Evolutionary conservation across 2,113 vertebrate genomes (phyloP), one percentile per base, ranked within the genome.

Genomic region (Pygoscelis antarcticus): DNA sequence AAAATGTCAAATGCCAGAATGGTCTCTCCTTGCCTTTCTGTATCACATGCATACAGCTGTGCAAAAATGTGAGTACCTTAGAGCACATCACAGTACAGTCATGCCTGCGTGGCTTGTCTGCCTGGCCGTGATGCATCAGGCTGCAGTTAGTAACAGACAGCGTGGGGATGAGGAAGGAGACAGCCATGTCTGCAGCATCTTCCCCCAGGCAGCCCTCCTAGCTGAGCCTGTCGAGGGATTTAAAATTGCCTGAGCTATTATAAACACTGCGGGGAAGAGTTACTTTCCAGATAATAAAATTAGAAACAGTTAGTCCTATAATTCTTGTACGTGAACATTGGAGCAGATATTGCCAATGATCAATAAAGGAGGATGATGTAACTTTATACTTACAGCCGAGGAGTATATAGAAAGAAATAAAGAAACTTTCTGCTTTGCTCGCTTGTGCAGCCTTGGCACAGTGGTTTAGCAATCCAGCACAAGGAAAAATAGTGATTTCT

Each of bases 251-350:
- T 36, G 30, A 82, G 12, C 16, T 44, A 6, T 25, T 74, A 30
- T 23, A 77, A 66, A 36, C 4, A 5, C 34, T 38, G 32, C 0
- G 0, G 40, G 14, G 30, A 89, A 55, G 58, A 25, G 30, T 27
- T 77, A 8, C 27, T 62, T 62, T 40, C 61, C 74, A 69, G 64
- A 47, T 54, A 16, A 21, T 6, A 57, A 75, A 83, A 66, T 36
- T 26, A 27, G 32, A 51, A 74, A 47, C 58, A 17, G 11, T 49
- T n/a, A 27, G 17, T 19, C n/a, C 55, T 15, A 5, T 54, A 51
- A 55, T 34, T 20, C 55, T 29, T 4, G 10, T 4, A 3, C 0
- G 2, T 3, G 6, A 38, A 6, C 15, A 0, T 2, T 36, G 46
- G 42, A 29, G 47, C 34, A 75, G 18, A n/a, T 55, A 36, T 40